Evolutionary conservation across 2,113 vertebrate genomes (phyloP).

Genomic region (Corapipo altera): DNA sequence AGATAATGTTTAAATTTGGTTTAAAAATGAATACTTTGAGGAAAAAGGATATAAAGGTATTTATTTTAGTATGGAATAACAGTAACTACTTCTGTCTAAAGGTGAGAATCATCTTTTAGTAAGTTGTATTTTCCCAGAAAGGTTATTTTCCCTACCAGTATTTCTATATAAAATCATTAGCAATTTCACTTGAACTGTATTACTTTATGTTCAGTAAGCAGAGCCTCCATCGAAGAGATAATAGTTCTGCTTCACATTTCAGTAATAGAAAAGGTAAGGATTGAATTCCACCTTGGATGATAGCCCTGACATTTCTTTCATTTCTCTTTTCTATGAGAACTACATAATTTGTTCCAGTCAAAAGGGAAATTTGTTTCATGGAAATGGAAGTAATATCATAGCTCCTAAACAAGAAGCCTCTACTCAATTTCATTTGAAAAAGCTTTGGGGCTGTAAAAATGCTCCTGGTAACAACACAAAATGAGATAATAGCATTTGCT

Average conservation of each 20-base stretch:
- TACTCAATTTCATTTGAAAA: not conserved
- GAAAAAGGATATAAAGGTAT: not conserved
- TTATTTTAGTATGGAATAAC: not conserved
- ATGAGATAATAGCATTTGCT: not conserved
- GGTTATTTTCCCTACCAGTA: not conserved
- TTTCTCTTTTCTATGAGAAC: not conserved
- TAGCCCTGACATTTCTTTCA: not conserved
- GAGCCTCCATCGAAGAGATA: not conserved
- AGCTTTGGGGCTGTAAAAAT: not conserved
- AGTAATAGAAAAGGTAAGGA: constrained; percentile 21
- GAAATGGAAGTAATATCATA: not conserved
- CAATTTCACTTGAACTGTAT: not conserved
- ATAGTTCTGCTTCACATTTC: not conserved
- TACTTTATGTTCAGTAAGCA: not conserved
- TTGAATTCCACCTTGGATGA: not conserved
- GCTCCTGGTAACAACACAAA: not conserved
- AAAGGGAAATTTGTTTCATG: not conserved
- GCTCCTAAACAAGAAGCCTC: not conserved
- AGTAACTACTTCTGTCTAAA: not conserved
- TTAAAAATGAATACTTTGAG: not conserved
- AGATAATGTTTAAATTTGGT: not conserved
- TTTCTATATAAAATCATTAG: not conserved
- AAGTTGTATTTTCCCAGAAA: not conserved
- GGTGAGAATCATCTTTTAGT: not conserved
- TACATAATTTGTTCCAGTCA: constrained; percentile 4